Evolutionary conservation across 2,113 vertebrate genomes (phyloP).

Genomic region (Zosterops lateralis): DNA sequence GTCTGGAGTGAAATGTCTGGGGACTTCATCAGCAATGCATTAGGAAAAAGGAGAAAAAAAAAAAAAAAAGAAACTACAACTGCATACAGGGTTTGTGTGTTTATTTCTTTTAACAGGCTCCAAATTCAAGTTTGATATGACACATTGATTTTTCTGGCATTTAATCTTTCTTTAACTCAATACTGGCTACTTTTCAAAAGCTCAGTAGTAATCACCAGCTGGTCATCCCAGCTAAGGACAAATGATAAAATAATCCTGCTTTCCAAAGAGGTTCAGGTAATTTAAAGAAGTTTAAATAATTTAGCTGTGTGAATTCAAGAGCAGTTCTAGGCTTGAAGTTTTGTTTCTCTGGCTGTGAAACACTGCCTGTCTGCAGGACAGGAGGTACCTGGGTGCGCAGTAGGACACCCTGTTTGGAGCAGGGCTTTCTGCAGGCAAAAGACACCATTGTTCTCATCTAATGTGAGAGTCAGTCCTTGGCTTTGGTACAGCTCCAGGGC

Average conservation of each 20-base stretch:
- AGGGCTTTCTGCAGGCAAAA: background rate
- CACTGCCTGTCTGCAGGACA: background rate
- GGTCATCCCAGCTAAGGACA: background rate
- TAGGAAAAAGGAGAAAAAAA: background rate
- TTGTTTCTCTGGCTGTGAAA: background rate
- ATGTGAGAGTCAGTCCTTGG: background rate
- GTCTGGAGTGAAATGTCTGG: background rate
- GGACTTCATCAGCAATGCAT: background rate
- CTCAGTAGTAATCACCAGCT: background rate
- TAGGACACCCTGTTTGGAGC: background rate
- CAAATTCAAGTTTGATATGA: background rate
- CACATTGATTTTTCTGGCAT: background rate
- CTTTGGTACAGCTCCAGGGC: background rate
- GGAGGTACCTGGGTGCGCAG: background rate
- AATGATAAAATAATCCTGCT: background rate
- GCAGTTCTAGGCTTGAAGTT: background rate
- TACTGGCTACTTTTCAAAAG: background rate
- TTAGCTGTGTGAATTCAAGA: background rate
- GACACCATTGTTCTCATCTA: rapidly evolving
- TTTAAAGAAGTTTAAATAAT: background rate
- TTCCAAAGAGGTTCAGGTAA: background rate
- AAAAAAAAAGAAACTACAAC: background rate
- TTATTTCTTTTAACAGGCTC: background rate
- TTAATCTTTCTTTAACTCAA: background rate
- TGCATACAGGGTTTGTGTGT: background rate